A percentile compares a stretch with the other conserved stretches of the same genome.
These are phyloP conservation scores for Erpornis zantholeuca DNA, from an alignment of 2,113 vertebrate species.

Conservation along the genomic window DNA sequence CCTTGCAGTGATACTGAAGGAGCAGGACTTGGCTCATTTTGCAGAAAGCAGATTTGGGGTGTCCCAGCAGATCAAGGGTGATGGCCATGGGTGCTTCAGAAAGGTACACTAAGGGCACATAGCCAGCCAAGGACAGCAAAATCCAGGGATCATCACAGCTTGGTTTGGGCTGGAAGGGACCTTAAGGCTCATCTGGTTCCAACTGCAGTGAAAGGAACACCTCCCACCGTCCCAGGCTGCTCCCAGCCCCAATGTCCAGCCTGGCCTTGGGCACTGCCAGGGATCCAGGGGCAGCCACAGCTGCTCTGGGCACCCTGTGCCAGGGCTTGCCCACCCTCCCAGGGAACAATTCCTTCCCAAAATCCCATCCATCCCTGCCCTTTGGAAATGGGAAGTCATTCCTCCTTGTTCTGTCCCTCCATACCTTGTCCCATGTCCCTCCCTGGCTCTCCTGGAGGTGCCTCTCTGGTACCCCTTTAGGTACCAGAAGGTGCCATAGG, in stretches of 20 bases:
- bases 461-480: too few relatives aligned
- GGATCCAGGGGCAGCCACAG: background rate
- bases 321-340: background rate
- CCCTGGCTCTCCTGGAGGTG: background rate
- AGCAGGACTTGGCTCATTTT: background rate
- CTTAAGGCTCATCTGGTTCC: background rate
- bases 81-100: background rate
- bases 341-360: background rate
- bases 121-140: background rate
- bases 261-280: background rate
- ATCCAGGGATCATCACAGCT: background rate
- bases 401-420: background rate
- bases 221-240: background rate
- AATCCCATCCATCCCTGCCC: background rate
- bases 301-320: background rate
- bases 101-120: fast-evolving
- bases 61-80: background rate
- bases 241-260: background rate
- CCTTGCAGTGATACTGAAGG: background rate
- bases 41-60: background rate
- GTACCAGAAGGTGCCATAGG: background rate
- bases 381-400: background rate
- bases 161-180: background rate
- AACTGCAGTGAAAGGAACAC: background rate
- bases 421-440: background rate